Conservation (phyloP, 2,113 vertebrate genomes). For the Labrus mixtus region DNA sequence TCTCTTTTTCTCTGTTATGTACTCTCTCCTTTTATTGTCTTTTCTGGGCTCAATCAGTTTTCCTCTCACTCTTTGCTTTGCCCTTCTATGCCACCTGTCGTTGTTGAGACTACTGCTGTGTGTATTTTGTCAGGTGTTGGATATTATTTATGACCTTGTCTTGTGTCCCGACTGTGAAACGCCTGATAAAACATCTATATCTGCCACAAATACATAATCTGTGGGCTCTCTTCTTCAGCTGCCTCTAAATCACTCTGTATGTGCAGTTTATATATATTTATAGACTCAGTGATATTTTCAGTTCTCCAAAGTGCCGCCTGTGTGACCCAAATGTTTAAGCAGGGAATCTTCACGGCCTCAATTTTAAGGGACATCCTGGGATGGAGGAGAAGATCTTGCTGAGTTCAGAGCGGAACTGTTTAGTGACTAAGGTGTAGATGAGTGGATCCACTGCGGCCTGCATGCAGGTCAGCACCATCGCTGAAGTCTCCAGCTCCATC, state of each 20-base stretch:
- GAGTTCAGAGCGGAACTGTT: constrained; percentile 74
- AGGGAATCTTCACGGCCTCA: constrained; percentile 3
- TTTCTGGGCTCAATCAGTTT: constrained; percentile 59
- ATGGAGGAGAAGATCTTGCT: constrained; percentile 62
- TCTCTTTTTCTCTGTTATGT: constrained; percentile 61
- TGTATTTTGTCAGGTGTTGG: constrained; percentile 84
- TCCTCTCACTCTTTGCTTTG: constrained; percentile 76
- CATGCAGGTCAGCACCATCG: constrained; percentile 67
- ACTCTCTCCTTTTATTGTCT: constrained; percentile 52
- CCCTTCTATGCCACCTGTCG: constrained; percentile 75
- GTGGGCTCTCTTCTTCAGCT: constrained; percentile 49
- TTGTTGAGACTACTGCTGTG: constrained; percentile 82
- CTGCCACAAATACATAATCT: constrained; percentile 79
- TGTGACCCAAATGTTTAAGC: background rate
- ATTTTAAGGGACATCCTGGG: constrained; percentile 34
- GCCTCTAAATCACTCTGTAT: constrained; percentile 12
- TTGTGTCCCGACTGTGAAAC: constrained; percentile 87
- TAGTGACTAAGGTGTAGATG: constrained; percentile 77
- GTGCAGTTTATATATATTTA: background rate
- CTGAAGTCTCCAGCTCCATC: constrained; percentile 70
- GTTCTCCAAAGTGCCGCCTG: background rate
- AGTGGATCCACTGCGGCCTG: constrained; percentile 76
- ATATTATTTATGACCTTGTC: constrained; percentile 89
- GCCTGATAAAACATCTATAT: constrained; percentile 87
- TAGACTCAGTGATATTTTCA: background rate